Evolutionary conservation across 2,797 vertebrate genomes (phyloP).

Genomic region (Eutrigla gurnardus): DNA sequence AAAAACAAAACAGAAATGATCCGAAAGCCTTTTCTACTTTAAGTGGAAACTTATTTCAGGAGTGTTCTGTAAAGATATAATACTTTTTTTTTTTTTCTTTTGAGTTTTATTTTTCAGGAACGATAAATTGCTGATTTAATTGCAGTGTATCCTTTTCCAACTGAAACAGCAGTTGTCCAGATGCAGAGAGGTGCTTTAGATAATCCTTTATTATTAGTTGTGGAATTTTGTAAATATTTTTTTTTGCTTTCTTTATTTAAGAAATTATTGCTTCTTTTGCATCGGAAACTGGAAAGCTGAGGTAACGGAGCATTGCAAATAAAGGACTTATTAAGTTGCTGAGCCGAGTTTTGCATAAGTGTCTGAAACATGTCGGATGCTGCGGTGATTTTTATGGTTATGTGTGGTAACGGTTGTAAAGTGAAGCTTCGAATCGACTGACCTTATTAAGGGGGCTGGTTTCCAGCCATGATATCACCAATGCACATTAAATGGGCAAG

Average conservation of each 20-base stretch:
- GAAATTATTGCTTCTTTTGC: constrained; percentile 93
- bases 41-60: constrained; percentile 87
- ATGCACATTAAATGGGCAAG: neutral
- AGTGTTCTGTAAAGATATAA: constrained; percentile 88
- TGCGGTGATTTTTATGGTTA: neutral
- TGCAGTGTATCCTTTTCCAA: constrained; percentile 84
- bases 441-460: neutral
- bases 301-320: constrained; percentile 87
- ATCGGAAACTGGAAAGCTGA: constrained; percentile 92
- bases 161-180: constrained; percentile 82
- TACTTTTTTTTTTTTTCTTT: constrained; percentile 65
- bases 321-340: constrained; percentile 87
- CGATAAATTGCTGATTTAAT: constrained; percentile 83
- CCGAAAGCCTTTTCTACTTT: constrained; percentile 86
- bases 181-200: constrained; percentile 92
- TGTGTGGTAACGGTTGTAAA: neutral
- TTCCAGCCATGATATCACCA: neutral
- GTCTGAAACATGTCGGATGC: constrained; percentile 10
- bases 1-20: constrained; percentile 78
- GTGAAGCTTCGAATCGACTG: neutral
- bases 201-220: constrained; percentile 91
- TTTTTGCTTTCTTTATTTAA: constrained; percentile 94
- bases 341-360: constrained; percentile 60
- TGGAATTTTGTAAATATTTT: constrained; percentile 94
- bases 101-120: constrained; percentile 82